Percentiles rank a stretch among this genome's conserved stretches.
These are phyloP conservation scores for Oncopodura yosiiana DNA, from an alignment of 1,140 invertebrate genomes.

Conservation along the genomic window DNA sequence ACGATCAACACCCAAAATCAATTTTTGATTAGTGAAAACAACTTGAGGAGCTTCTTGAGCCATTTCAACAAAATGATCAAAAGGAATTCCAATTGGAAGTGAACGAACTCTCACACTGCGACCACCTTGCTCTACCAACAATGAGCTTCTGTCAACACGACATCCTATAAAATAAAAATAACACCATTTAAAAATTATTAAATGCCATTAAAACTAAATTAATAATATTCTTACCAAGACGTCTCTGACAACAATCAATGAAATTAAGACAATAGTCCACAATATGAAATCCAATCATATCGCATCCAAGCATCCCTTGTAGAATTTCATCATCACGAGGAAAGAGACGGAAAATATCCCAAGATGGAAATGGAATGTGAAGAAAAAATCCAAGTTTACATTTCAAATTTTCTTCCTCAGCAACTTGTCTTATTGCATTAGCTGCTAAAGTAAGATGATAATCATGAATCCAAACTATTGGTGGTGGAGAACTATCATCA, in stretches of 20 bases:
- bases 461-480: constrained; percentile 82
- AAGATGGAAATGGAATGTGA: constrained; percentile 84
- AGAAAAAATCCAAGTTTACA: constrained; percentile 80
- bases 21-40: constrained; percentile 55
- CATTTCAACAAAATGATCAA: constrained; percentile 70
- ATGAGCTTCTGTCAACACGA: constrained; percentile 72
- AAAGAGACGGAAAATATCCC: constrained; percentile 80
- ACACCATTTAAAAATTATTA: too few relatives aligned
- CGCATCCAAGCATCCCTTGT: constrained; percentile 79
- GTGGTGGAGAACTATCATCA: constrained; percentile 47
- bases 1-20: constrained; percentile 75
- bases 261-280: constrained; percentile 85
- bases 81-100: constrained; percentile 77
- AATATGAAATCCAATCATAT: constrained; percentile 86
- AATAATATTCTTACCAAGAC: too few relatives aligned
- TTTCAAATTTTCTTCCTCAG: constrained; percentile 63
- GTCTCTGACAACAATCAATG: constrained; percentile 78
- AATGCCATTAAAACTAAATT: too few relatives aligned
- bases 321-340: constrained; percentile 84
- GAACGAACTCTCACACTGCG: constrained; percentile 70
- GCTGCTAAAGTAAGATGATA: constrained; percentile 83
- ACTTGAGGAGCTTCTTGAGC: constrained; percentile 66
- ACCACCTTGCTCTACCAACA: constrained; percentile 75
- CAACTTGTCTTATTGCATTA: constrained; percentile 69
- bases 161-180: too few relatives aligned